These are phyloP conservation scores for Platycheirus albimanus DNA, from an alignment of 2,888 invertebrate genomes.

Conservation along the genomic window DNA sequence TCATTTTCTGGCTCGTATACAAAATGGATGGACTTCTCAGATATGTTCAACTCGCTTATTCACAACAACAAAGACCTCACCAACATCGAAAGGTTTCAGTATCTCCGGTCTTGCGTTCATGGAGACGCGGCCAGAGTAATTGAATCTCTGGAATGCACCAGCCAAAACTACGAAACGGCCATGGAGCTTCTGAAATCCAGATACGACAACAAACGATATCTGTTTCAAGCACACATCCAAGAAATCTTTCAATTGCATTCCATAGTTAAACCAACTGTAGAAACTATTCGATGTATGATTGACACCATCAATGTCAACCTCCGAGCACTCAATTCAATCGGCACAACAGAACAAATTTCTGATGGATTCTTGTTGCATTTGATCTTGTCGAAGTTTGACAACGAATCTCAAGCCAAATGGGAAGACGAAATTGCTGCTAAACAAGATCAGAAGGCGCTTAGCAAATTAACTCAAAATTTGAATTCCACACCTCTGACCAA, in stretches of 20 bases:
- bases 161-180: conserved; percentile 40
- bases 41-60: no score
- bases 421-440: neutral
- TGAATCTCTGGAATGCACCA: conserved; percentile 55
- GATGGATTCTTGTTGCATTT: neutral
- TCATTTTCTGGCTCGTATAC: no score
- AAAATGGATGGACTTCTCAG: no score
- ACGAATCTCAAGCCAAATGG: no score
- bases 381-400: no score
- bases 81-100: conserved; percentile 45
- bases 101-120: conserved; percentile 43
- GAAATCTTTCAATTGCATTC: conserved; percentile 5
- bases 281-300: conserved; percentile 4
- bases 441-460: neutral
- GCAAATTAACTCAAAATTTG: neutral
- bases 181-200: conserved; percentile 28
- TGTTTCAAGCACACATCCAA: conserved; percentile 36
- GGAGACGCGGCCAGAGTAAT: conserved; percentile 27
- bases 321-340: neutral
- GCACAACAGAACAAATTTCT: neutral
- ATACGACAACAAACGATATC: conserved; percentile 17
- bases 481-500: conserved; percentile 12
- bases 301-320: neutral
- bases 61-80: conserved; percentile 42
- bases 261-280: neutral